Percentiles rank a stretch among this genome's conserved stretches.
Conservation (phyloP, 2,113 vertebrate species). For the Melanerpes formicivorus region DNA sequence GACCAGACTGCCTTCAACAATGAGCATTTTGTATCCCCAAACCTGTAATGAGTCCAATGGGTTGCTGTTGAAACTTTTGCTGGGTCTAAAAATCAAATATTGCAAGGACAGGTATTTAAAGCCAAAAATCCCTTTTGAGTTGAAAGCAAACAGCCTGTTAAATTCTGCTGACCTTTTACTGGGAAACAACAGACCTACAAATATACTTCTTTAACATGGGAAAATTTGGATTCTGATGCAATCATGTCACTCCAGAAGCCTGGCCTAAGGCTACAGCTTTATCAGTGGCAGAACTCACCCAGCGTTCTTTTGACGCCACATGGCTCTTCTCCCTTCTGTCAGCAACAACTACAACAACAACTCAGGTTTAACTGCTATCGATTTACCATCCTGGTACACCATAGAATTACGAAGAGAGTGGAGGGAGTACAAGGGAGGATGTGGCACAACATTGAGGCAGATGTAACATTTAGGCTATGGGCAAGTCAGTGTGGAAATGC, state of each 20-base stretch:
- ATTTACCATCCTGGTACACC: neutral
- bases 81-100: constrained; percentile 28
- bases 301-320: neutral
- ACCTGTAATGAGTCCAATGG: neutral
- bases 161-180: constrained; percentile 1
- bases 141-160: neutral
- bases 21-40: neutral
- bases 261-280: neutral
- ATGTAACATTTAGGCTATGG: fast-evolving
- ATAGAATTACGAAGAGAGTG: neutral
- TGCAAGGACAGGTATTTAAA: neutral
- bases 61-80: constrained; percentile 5
- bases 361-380: neutral
- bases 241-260: neutral
- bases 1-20: constrained; percentile 1
- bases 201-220: neutral
- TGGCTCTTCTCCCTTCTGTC: neutral
- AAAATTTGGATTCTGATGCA: constrained; percentile 2
- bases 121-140: neutral
- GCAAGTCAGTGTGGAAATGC: neutral
- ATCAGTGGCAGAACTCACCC: neutral
- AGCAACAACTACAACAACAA: neutral
- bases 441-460: fast-evolving
- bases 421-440: neutral
- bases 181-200: neutral